These are phyloP conservation scores for Cyclargus thomasi DNA, from an alignment of 1,140 invertebrate species.

Conservation along the genomic window DNA sequence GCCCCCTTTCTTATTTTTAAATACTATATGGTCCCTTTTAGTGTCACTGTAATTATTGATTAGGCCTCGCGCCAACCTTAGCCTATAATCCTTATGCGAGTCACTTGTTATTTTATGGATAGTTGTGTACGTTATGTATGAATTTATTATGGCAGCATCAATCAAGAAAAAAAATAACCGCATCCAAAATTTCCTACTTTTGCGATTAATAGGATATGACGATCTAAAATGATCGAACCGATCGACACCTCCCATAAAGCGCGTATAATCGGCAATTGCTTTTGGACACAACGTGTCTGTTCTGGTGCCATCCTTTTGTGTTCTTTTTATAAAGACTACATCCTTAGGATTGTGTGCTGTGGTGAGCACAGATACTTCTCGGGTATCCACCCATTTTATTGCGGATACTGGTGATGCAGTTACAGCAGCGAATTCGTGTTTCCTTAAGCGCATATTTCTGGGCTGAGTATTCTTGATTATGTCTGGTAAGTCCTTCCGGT, in stretches of 20 bases:
- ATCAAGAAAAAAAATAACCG: slow-evolving; percentile 26
- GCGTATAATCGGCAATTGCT: slow-evolving; percentile 22
- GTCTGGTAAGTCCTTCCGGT: neutral
- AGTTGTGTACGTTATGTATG: slow-evolving; percentile 23
- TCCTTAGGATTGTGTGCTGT: slow-evolving; percentile 23
- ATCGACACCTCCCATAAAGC: slow-evolving; percentile 24
- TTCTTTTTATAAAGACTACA: slow-evolving; percentile 22
- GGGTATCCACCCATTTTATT: slow-evolving; percentile 24
- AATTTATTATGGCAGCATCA: slow-evolving; percentile 25
- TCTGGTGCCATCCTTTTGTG: slow-evolving; percentile 29
- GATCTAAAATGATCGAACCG: slow-evolving; percentile 20
- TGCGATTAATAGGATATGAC: slow-evolving; percentile 23
- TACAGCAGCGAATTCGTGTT: slow-evolving; percentile 14
- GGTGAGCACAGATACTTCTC: slow-evolving; percentile 20
- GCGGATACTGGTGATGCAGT: slow-evolving; percentile 18
- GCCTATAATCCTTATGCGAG: slow-evolving; percentile 16
- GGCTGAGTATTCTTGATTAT: slow-evolving; percentile 10
- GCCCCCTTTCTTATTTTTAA: slow-evolving; percentile 20
- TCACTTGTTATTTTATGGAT: neutral
- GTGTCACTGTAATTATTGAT: neutral
- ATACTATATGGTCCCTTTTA: neutral
- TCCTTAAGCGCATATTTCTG: slow-evolving; percentile 2
- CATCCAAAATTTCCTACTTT: slow-evolving; percentile 26
- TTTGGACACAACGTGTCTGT: slow-evolving; percentile 15
- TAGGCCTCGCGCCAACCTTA: no score